A percentile compares a stretch with the other conserved stretches of the same genome.
Conservation (phyloP, 2,113 vertebrate genomes). For the Saguinus midas region DNA sequence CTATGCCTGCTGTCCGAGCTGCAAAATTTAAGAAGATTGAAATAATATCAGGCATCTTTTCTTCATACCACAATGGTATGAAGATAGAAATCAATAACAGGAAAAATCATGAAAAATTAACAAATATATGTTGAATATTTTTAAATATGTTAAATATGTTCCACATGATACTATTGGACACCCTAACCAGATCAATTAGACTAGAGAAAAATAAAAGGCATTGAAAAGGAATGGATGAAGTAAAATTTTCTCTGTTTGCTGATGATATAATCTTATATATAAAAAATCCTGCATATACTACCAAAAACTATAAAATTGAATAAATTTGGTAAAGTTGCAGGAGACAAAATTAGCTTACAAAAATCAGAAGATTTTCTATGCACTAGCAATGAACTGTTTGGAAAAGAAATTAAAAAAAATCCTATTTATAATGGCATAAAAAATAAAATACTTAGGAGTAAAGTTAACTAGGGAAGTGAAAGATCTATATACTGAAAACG, state of each 20-base stretch:
- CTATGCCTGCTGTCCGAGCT: too few relatives aligned
- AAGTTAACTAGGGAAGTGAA: not conserved
- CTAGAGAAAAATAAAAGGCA: not conserved
- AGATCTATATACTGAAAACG: not conserved
- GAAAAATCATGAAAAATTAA: not conserved
- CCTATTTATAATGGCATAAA: not conserved
- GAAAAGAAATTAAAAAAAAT: not conserved
- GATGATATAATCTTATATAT: not conserved
- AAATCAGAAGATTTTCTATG: not conserved
- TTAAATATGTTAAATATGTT: not conserved
- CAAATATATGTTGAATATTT: not conserved
- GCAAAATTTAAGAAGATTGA: not conserved
- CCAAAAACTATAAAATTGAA: not conserved
- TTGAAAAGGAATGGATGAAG: not conserved
- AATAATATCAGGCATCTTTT: not conserved
- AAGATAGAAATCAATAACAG: not conserved
- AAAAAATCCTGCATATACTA: not conserved
- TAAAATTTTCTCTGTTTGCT: not conserved
- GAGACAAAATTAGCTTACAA: not conserved
- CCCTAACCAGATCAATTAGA: not conserved
- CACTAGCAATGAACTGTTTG: not conserved
- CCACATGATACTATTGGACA: not conserved
- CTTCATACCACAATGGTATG: not conserved
- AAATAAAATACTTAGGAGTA: not conserved
- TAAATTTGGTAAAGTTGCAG: not conserved